Evolutionary conservation across 2,113 vertebrate genomes (phyloP).

Genomic region (Campylomormyrus numenius): DNA sequence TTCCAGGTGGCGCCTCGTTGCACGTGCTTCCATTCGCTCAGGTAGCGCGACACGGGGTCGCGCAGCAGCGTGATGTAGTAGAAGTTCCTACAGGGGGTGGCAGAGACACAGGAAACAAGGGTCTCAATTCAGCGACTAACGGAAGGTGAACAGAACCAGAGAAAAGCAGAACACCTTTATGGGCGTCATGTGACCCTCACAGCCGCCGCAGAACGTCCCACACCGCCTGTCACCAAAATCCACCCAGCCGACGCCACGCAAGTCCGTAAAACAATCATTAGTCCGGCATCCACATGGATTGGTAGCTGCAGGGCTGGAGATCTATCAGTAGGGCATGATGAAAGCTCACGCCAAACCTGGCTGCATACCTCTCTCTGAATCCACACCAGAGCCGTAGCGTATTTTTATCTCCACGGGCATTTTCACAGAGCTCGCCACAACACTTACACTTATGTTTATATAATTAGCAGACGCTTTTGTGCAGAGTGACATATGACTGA

Average conservation of each 20-base stretch:
- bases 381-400: neutral
- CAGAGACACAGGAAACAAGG: slow-evolving; percentile 49
- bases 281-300: neutral
- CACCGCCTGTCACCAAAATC: neutral
- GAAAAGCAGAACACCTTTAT: neutral
- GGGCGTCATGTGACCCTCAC: neutral
- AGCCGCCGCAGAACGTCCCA: neutral
- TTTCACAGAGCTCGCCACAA: neutral
- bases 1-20: slow-evolving; percentile 96
- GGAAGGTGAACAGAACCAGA: neutral
- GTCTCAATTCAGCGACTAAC: neutral
- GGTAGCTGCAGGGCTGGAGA: neutral
- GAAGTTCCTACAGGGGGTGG: slow-evolving; percentile 83
- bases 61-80: slow-evolving; percentile 99
- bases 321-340: neutral
- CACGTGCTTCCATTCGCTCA: slow-evolving; percentile 97
- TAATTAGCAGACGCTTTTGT: neutral
- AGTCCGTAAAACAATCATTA: neutral
- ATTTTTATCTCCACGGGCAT: neutral
- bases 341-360: neutral
- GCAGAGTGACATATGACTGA: neutral
- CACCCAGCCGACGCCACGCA: neutral
- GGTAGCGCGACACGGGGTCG: slow-evolving; percentile 91
- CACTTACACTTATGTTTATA: neutral
- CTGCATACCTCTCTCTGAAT: neutral